Conservation (phyloP, 2,888 invertebrate species). For the Hyalella azteca region DNA sequence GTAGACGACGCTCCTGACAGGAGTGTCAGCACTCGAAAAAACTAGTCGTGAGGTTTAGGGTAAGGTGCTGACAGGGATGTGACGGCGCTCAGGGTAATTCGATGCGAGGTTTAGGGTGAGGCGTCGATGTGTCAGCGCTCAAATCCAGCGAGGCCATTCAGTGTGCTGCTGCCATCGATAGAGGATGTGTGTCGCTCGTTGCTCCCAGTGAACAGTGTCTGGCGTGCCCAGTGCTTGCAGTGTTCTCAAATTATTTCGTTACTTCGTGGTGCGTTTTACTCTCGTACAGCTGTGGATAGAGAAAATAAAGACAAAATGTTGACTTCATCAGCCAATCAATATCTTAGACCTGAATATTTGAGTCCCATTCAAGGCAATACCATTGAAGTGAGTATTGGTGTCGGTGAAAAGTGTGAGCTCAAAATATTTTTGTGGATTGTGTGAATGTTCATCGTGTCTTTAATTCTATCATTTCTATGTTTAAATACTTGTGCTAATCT, state of each 20-base stretch:
- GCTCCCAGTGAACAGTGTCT: conserved; percentile 20
- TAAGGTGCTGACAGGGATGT: no score
- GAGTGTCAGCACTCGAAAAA: no score
- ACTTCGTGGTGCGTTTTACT: neutral
- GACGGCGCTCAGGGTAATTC: conserved; percentile 4
- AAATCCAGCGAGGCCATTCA: conserved; percentile 58
- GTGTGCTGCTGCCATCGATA: conserved; percentile 53
- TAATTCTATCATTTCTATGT: neutral
- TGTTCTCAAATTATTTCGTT: neutral
- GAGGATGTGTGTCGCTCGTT: conserved; percentile 43
- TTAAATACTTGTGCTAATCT: no score
- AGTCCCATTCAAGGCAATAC: conserved; percentile 76
- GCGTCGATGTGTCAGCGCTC: conserved; percentile 46
- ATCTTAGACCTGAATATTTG: conserved; percentile 94
- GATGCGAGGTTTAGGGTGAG: conserved; percentile 7
- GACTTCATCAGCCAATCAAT: conserved; percentile 86
- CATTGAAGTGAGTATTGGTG: conserved; percentile 81
- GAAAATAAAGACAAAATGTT: conserved; percentile 69
- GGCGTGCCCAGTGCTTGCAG: neutral
- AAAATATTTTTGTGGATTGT: neutral
- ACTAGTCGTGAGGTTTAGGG: no score
- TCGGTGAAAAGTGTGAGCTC: neutral
- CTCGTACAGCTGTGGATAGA: neutral
- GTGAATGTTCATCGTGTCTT: neutral
- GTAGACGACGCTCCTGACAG: no score